A percentile compares a stretch with the other conserved stretches of the same genome.
These are phyloP conservation scores for Stercorarius parasiticus DNA, from an alignment of 2,113 vertebrate species.

Conservation along the genomic window DNA sequence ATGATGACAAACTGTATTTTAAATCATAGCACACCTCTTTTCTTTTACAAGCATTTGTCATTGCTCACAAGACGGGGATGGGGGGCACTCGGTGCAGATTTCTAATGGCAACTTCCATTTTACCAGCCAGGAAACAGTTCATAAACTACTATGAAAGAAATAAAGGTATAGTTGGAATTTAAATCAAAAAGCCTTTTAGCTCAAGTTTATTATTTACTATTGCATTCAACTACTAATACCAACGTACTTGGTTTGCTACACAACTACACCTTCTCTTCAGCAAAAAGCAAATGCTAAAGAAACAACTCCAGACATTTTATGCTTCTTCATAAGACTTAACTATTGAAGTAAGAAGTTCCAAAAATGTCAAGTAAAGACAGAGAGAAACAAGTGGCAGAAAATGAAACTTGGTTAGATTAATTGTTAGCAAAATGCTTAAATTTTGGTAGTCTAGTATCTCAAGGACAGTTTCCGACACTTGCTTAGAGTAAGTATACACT, in stretches of 20 bases:
- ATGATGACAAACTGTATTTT: neutral
- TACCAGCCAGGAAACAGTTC: neutral
- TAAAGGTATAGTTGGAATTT: neutral
- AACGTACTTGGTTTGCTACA: neutral
- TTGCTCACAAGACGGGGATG: neutral
- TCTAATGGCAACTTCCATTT: neutral
- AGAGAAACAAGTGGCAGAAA: neutral
- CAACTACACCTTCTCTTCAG: neutral
- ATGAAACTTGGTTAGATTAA: neutral
- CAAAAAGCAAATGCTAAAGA: neutral
- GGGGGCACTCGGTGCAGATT: neutral
- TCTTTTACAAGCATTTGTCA: neutral
- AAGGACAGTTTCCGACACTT: neutral
- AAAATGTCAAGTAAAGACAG: neutral
- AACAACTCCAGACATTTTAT: neutral
- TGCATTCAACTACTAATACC: neutral
- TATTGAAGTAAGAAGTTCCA: neutral
- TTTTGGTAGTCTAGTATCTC: neutral
- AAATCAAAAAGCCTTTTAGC: neutral
- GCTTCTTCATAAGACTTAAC: neutral
- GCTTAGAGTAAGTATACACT: neutral
- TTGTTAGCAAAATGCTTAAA: neutral
- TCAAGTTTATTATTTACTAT: neutral
- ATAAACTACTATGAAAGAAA: neutral
- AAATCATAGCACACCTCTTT: neutral